phyloP scores from a whole-genome alignment of 2,888 invertebrate genomes.

The Coenonympha arcania region DNA sequence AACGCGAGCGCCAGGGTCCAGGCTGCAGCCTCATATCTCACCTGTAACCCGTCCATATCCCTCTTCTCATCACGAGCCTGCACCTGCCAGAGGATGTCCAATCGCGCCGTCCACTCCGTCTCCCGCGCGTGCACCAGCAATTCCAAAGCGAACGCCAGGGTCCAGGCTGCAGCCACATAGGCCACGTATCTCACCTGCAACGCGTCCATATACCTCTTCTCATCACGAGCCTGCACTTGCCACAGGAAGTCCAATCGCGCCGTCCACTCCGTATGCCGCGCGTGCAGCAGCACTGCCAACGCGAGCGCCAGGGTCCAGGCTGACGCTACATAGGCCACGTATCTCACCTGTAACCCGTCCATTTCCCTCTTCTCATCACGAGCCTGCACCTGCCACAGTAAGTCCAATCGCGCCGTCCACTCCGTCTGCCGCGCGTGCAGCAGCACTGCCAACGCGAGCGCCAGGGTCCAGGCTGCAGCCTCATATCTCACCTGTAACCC shows the following conservation, averaged over 20 bases:
- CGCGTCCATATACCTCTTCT: conserved; percentile 93
- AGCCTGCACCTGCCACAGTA: conserved; percentile 88
- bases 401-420: conserved; percentile 90
- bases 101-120: conserved; percentile 92
- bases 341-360: conserved; percentile 89
- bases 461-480: conserved; percentile 86
- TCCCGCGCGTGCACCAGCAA: conserved; percentile 87
- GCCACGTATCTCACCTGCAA: conserved; percentile 71
- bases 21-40: no score
- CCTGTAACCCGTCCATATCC: conserved; percentile 91
- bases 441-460: conserved; percentile 87
- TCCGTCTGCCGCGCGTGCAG: conserved; percentile 89
- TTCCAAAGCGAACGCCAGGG: conserved; percentile 86
- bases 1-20: conserved; percentile 87
- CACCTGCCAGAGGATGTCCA: conserved; percentile 87
- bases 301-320: conserved; percentile 88
- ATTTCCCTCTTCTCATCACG: conserved; percentile 93
- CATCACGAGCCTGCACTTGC: conserved; percentile 90
- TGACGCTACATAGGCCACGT: no score
- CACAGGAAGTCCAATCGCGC: conserved; percentile 86
- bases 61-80: conserved; percentile 92
- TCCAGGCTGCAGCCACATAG: no score
- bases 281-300: conserved; percentile 87
- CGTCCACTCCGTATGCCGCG: conserved; percentile 91
- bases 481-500: no score